Evolutionary conservation across 2,888 invertebrate genomes (phyloP).

Genomic region (Idaea biselata): DNA sequence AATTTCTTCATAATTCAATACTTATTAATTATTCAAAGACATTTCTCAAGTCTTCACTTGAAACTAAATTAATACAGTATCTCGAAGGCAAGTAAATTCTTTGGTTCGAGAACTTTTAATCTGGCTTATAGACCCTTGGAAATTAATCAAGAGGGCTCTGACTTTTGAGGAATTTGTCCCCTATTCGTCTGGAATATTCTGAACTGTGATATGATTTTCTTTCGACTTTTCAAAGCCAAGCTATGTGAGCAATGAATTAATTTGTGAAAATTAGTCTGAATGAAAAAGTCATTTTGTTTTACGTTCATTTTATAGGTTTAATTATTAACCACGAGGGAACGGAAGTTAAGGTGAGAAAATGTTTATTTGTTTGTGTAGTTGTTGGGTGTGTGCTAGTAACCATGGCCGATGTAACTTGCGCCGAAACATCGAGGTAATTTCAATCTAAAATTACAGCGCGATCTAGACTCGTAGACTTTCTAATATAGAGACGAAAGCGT

Average conservation of each 20-base stretch:
- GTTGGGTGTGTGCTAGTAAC: no score
- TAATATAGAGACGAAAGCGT: no score
- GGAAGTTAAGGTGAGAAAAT: no score
- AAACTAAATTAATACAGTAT: conserved; percentile 50
- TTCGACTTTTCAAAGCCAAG: not conserved
- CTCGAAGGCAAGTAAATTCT: conserved; percentile 57
- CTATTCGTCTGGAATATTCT: conserved; percentile 2
- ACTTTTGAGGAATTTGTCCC: conserved; percentile 11
- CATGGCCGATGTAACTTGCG: no score
- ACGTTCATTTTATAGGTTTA: not conserved
- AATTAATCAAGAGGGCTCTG: conserved; percentile 38
- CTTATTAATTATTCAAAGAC: conserved; percentile 33
- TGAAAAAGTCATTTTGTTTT: not conserved
- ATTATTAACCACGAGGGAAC: no score
- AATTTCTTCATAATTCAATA: conserved; percentile 19
- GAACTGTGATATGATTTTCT: not conserved
- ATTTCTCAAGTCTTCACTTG: conserved; percentile 42
- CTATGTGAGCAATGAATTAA: not conserved
- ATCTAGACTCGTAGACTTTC: no score
- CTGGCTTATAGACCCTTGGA: conserved; percentile 42
- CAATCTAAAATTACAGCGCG: no score
- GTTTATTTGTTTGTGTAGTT: no score
- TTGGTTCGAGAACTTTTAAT: conserved; percentile 61
- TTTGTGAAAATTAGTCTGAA: not conserved
- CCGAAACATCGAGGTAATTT: no score